Conservation (phyloP, 2,888 invertebrate genomes). For the Agrochola lota region DNA sequence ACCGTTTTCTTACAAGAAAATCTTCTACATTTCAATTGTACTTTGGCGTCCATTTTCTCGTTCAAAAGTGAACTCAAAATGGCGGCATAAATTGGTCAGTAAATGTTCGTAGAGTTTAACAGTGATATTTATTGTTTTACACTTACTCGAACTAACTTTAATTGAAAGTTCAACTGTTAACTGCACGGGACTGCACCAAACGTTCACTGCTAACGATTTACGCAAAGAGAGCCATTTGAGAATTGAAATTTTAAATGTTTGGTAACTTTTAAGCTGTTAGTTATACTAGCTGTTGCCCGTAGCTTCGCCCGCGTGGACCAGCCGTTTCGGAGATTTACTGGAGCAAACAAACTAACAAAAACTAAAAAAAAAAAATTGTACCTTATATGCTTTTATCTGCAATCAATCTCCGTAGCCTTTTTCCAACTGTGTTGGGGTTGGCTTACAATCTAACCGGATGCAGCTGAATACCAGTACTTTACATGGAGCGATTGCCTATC, state of each 20-base stretch:
- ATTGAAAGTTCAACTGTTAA: constrained; percentile 47
- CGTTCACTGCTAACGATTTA: constrained; percentile 25
- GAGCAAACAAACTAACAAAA: too few species aligned
- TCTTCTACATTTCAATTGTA: not conserved
- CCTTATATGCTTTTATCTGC: too few species aligned
- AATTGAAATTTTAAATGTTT: constrained; percentile 1
- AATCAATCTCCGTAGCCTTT: too few species aligned
- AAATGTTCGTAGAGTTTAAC: constrained; percentile 24
- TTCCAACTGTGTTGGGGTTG: too few species aligned
- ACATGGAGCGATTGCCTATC: too few species aligned
- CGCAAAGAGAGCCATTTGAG: constrained; percentile 27
- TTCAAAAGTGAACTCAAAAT: constrained; percentile 9
- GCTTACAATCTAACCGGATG: too few species aligned
- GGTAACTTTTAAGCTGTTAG: not conserved
- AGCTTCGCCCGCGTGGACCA: too few species aligned
- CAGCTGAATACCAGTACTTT: too few species aligned
- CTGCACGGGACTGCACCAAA: not conserved
- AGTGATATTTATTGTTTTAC: constrained; percentile 47
- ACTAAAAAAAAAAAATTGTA: too few species aligned
- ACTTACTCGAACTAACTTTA: constrained; percentile 31
- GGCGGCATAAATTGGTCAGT: not conserved
- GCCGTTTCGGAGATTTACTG: too few species aligned
- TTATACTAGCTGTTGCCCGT: too few species aligned
- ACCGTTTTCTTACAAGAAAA: not conserved
- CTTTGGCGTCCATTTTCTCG: not conserved